Conservation (phyloP, 2,888 invertebrate species). For the Halictus ligatus region DNA sequence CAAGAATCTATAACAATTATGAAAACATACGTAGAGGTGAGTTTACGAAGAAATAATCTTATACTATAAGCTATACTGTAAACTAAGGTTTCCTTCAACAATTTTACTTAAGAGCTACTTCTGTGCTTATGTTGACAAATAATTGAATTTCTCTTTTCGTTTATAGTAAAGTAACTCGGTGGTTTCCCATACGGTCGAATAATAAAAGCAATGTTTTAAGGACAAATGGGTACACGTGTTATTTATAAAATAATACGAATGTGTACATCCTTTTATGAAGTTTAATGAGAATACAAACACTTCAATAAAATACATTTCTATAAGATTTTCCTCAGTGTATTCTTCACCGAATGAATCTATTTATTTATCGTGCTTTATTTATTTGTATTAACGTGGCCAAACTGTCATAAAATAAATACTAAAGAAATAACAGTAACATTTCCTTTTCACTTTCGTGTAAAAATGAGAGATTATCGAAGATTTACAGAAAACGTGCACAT, state of each 20-base stretch:
- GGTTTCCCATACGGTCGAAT: not conserved
- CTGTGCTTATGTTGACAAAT: not conserved
- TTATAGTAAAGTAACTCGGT: not conserved
- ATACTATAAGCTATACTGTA: not conserved
- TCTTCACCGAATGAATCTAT: not conserved
- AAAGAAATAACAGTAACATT: not conserved
- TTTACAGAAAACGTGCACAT: conserved; percentile 39
- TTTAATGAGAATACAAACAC: not conserved
- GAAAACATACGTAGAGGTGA: not conserved
- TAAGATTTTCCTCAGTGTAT: not conserved
- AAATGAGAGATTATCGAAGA: conserved; percentile 5
- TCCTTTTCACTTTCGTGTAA: not conserved
- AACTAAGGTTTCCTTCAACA: not conserved
- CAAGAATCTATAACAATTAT: conserved; percentile 53
- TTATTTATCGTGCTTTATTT: not conserved
- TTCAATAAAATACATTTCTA: conserved; percentile 1
- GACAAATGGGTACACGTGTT: not conserved
- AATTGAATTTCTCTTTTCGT: not conserved
- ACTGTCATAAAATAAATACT: not conserved
- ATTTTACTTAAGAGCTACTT: not conserved
- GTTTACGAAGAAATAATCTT: not conserved
- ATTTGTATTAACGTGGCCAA: not conserved
- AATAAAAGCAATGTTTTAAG: conserved; percentile 3
- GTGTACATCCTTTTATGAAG: too few relatives aligned
- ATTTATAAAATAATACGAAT: too few relatives aligned